These are phyloP conservation scores for Cotesia chilonis DNA, from an alignment of 1,140 invertebrate genomes.

Conservation along the genomic window DNA sequence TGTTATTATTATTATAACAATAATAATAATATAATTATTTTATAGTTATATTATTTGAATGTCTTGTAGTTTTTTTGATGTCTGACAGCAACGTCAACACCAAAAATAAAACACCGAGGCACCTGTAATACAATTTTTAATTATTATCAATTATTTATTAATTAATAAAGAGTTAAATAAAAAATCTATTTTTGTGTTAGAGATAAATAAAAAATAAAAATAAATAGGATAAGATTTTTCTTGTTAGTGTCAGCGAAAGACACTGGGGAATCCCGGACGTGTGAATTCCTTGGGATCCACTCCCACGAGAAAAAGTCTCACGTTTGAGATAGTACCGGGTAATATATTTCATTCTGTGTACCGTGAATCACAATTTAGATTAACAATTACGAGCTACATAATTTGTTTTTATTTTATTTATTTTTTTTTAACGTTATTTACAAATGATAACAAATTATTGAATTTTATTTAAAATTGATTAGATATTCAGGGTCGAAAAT, in stretches of 20 bases:
- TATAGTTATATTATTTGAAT: conserved; percentile 10
- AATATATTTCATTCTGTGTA: neutral
- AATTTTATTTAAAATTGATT: too few species aligned
- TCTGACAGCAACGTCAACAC: neutral
- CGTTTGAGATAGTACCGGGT: conserved; percentile 10
- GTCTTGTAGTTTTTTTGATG: neutral
- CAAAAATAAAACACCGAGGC: neutral
- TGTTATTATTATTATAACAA: too few species aligned
- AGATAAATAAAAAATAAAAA: neutral
- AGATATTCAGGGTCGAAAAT: neutral
- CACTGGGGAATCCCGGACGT: conserved; percentile 33
- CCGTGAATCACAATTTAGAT: too few species aligned
- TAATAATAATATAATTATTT: neutral
- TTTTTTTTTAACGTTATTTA: too few species aligned
- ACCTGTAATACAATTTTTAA: conserved; percentile 20
- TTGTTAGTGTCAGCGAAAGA: conserved; percentile 21
- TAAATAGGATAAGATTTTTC: conserved; percentile 8
- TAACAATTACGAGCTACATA: too few species aligned
- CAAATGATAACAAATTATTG: too few species aligned
- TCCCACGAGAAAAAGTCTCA: conserved; percentile 30
- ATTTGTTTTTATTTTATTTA: too few species aligned
- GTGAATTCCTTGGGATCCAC: conserved; percentile 21
- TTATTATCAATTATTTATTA: neutral
- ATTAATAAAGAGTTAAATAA: neutral
- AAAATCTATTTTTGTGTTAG: neutral